Base-by-base conservation (phyloP, 2,888 invertebrate genomes). In the Drosophila hawaiiensis region DNA sequence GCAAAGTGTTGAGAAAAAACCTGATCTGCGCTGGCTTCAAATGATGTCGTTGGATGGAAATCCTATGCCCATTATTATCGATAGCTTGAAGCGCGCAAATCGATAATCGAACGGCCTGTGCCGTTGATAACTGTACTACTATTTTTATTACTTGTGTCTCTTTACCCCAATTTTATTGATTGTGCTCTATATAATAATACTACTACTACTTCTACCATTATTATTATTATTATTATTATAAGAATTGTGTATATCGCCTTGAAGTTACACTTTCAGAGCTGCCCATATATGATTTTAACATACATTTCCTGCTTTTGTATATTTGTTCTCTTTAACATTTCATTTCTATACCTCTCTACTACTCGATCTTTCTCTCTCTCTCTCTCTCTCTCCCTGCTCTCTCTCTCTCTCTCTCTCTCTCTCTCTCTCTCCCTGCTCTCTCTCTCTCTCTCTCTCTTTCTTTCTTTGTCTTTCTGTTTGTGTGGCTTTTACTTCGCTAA, bases 401-500 rank as follows among this genome's bases (percentile, higher is more conserved):
- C 4, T 75, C 5, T 75, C 49, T 70, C 29, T 31, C 29, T 31
- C 29, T 29, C 29, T 29, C 29, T 29, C 29, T 69, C 49, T n/a
- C n/a, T 61, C 41, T 58, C 4, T 76, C 37, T 61, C 41, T 54
- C 37, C 16, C 19, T 37, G 6, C 1, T 61, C 41, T 61, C 4
- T 75, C 5, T 75, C 49, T 70, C 29, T 31, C 29, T 31, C 29
- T 29, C 29, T 29, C 5, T 29, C 29, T 69, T 54, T 50, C 14
- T 78, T 47, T 78, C 33, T 35, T 68, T 68, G 58, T 72, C n/a
- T 67, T 70, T 78, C 71, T 68, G 50, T 71, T 73, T 79, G 64
- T 79, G 64, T 70, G 76, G 53, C 72, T 68, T 54, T 75, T 66
- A 60, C 62, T 70, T 68, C 68, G 62, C 77, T 74, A 73, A 78